Evolutionary conservation across 2,113 vertebrate genomes (phyloP).

Genomic region (Oncorhynchus clarkii): DNA sequence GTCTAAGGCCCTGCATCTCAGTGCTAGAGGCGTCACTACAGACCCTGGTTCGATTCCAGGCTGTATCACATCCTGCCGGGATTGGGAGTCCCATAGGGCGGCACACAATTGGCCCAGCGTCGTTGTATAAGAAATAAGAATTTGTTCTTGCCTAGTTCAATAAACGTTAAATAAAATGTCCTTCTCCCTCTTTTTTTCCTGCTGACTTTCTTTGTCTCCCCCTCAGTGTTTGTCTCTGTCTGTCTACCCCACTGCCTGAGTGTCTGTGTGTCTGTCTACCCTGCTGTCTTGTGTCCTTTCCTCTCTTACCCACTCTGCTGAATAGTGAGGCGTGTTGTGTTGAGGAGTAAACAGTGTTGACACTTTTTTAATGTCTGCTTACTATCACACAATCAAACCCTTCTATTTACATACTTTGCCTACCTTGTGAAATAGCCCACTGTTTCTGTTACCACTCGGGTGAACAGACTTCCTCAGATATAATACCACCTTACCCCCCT

Average conservation of each 20-base stretch:
- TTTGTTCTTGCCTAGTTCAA: no score
- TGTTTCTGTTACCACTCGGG: no score
- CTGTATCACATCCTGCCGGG: no score
- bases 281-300: not conserved
- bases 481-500: no score
- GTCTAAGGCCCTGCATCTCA: not conserved
- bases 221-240: not conserved
- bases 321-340: slow-evolving; percentile 13
- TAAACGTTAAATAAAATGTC: no score
- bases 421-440: slow-evolving; percentile 40
- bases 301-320: not conserved
- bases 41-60: no score
- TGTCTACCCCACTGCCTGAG: not conserved
- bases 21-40: no score
- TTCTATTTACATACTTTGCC: slow-evolving; percentile 5
- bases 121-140: no score
- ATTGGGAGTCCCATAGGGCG: no score
- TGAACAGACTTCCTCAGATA: no score
- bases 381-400: slow-evolving; percentile 26
- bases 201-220: not conserved
- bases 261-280: not conserved
- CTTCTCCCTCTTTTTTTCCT: slow-evolving; percentile 1
- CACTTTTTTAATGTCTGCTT: not conserved
- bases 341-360: no score
- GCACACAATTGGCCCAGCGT: no score